These are phyloP conservation scores for Bombus turneri DNA, from an alignment of 1,140 invertebrate genomes.

Conservation along the genomic window DNA sequence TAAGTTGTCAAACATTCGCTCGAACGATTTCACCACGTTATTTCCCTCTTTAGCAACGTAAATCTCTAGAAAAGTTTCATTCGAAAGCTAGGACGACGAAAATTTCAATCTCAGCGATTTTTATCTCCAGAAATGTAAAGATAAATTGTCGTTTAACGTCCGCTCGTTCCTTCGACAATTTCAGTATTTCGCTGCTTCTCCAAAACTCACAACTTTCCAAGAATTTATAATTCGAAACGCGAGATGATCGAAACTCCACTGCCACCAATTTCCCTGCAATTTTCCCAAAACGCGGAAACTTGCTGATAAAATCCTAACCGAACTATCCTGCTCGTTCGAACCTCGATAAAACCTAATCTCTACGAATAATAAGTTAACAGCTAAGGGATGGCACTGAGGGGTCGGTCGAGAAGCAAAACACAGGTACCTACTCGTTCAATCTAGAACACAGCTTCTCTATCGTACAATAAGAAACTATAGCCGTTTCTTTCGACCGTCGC, in stretches of 20 bases:
- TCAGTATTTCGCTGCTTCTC: background rate
- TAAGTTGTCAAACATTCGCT: too few species aligned
- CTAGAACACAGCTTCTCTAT: background rate
- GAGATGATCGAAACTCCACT: too few species aligned
- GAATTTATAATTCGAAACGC: too few species aligned
- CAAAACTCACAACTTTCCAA: background rate
- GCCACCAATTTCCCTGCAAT: too few species aligned
- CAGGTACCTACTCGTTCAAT: background rate
- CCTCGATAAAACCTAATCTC: background rate
- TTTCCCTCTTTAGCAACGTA: too few species aligned
- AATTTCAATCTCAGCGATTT: background rate
- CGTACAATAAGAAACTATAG: background rate
- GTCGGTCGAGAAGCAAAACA: background rate
- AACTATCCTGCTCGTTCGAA: background rate
- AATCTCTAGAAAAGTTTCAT: too few species aligned
- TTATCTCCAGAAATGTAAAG: background rate
- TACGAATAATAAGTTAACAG: slow-evolving; percentile 36
- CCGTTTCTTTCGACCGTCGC: background rate
- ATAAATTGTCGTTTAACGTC: background rate
- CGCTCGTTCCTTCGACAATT: background rate
- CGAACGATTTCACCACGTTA: too few species aligned
- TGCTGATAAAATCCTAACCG: background rate
- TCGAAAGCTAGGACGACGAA: too few species aligned
- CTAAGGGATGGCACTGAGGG: slow-evolving; percentile 26
- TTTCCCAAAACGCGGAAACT: background rate